phyloP scores from a whole-genome alignment of 1,140 invertebrate species.

The Drosophila aff. region DNA sequence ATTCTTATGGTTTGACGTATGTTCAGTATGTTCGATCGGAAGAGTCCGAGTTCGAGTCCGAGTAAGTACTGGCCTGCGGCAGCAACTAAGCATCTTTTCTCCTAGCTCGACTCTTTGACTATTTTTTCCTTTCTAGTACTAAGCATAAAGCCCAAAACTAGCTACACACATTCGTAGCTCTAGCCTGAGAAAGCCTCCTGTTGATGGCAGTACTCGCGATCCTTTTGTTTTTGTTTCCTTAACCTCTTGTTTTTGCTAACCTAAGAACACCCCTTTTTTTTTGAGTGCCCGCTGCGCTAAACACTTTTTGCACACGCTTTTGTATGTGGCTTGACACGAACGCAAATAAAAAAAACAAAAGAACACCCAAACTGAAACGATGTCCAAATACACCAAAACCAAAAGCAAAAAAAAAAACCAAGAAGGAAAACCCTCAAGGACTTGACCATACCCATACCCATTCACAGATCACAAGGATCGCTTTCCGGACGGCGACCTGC shows the following conservation, averaged over 20 bases:
- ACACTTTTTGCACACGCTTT: constrained; percentile 73
- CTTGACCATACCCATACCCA: neutral
- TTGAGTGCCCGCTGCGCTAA: constrained; percentile 47
- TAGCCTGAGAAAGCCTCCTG: constrained; percentile 39
- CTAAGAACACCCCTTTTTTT: constrained; percentile 22
- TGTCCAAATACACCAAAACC: constrained; percentile 28
- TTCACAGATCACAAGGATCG: constrained; percentile 91
- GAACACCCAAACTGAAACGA: neutral
- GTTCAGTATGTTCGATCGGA: constrained; percentile 16
- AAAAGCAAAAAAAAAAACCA: neutral
- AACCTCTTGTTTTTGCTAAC: constrained; percentile 25
- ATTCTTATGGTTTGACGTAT: neutral
- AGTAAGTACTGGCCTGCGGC: constrained; percentile 37
- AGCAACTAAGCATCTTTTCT: constrained; percentile 19
- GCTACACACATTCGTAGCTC: constrained; percentile 48
- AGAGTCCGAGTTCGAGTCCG: constrained; percentile 1
- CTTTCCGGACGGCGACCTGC: constrained; percentile 92
- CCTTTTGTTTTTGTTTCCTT: constrained; percentile 4
- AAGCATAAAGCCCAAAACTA: constrained; percentile 27
- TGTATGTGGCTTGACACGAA: constrained; percentile 64
- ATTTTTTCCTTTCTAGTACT: constrained; percentile 14
- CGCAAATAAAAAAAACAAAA: constrained; percentile 26
- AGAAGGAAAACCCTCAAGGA: neutral
- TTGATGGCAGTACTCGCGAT: constrained; percentile 26
- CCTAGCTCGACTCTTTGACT: constrained; percentile 38